Conservation (phyloP, 2,797 vertebrate species). For the Cyprinodon diabolis region DNA sequence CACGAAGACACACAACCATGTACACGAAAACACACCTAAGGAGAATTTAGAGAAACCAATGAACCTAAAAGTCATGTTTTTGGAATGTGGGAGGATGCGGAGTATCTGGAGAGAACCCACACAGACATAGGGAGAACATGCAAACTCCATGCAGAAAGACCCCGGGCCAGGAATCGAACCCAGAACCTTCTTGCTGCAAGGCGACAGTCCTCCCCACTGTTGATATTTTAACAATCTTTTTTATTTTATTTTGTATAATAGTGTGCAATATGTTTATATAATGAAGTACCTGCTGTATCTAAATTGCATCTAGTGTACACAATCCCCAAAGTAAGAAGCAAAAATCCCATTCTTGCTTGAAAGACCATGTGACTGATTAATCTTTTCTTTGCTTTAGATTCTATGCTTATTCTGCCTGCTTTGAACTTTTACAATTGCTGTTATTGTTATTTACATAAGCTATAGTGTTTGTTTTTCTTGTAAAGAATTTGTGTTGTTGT, state of each 20-base stretch:
- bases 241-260: not conserved
- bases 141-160: too few relatives aligned
- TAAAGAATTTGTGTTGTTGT: not conserved
- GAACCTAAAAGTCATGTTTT: too few relatives aligned
- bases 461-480: not conserved
- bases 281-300: not conserved
- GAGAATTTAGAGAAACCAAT: too few relatives aligned
- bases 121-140: too few relatives aligned
- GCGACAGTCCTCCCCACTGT: too few relatives aligned
- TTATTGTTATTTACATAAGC: not conserved
- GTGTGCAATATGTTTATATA: not conserved
- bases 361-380: not conserved
- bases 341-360: not conserved
- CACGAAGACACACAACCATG: too few relatives aligned
- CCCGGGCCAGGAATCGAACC: too few relatives aligned
- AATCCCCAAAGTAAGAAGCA: not conserved
- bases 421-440: not conserved
- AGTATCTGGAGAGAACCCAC: too few relatives aligned
- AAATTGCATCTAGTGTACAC: not conserved
- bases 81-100: too few relatives aligned
- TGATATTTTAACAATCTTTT: not conserved
- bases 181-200: too few relatives aligned
- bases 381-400: not conserved
- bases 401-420: not conserved
- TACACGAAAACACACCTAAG: too few relatives aligned